Evolutionary conservation across 1,140 invertebrate genomes (phyloP).

Genomic region (Drosophila watanabei): DNA sequence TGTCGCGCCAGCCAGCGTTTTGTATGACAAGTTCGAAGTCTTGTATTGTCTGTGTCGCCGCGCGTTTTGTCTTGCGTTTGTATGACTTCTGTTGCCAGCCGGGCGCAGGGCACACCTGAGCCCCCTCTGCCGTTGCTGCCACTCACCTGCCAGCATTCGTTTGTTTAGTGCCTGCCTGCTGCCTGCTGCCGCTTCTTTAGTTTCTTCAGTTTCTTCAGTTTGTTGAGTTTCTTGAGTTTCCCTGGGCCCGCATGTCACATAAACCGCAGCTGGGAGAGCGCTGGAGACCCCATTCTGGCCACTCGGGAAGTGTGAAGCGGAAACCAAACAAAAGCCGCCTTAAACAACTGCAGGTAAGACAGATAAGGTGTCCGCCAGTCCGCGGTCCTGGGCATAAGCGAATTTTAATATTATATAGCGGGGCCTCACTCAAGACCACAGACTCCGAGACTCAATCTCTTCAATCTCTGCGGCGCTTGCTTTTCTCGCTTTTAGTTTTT

Average conservation of each 20-base stretch:
- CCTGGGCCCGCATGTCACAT: slow-evolving; percentile 78
- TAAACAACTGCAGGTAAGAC: slow-evolving; percentile 78
- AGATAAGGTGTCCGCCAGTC: slow-evolving; percentile 45
- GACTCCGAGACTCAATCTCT: slow-evolving; percentile 33
- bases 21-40: slow-evolving; percentile 77
- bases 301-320: slow-evolving; percentile 78
- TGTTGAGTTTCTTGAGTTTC: slow-evolving; percentile 32
- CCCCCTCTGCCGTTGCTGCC: slow-evolving; percentile 46
- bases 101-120: slow-evolving; percentile 16
- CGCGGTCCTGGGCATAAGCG: slow-evolving; percentile 54
- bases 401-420: slow-evolving; percentile 77
- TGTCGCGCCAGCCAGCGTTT: slow-evolving; percentile 73
- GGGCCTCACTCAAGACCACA: background rate
- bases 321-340: slow-evolving; percentile 83
- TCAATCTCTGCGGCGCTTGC: slow-evolving; percentile 68
- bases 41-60: slow-evolving; percentile 56
- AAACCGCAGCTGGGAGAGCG: slow-evolving; percentile 65
- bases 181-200: slow-evolving; percentile 35
- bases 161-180: slow-evolving; percentile 48
- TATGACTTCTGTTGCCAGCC: slow-evolving; percentile 77
- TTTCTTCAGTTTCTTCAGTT: slow-evolving; percentile 32
- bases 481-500: slow-evolving; percentile 63
- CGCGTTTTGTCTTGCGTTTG: slow-evolving; percentile 64
- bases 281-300: background rate
- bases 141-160: slow-evolving; percentile 76